Evolutionary conservation across 2,113 vertebrate species (phyloP), one percentile per base, ranked within the genome.

Genomic region (Mus spicilegus): DNA sequence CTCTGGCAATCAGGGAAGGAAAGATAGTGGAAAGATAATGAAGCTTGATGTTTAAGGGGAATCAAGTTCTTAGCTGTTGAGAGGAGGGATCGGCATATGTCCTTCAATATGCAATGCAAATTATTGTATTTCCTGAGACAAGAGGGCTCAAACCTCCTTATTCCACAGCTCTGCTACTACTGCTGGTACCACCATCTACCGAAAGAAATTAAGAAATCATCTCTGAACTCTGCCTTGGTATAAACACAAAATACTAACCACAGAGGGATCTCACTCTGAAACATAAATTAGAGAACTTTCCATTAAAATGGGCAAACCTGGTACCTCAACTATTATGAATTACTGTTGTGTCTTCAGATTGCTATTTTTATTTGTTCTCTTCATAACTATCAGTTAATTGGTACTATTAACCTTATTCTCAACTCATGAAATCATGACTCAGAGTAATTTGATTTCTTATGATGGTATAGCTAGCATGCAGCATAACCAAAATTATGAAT

Each of bases 351-450:
- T 61, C 2, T 69, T 33, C 30, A 76, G 30, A 85, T 63, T 72
- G 19, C 76, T 90, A n/a, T 39, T 39, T 67, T 63, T 33, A 19
- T 22, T 85, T 93, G 28, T n/a, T 89, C 42, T 72, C 26, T 56
- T n/a, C 33, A n/a, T n/a, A 13, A 61, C n/a, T 20, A 65, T 89
- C 46, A 82, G 19, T 39, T 90, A 70, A 5, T 63, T 90, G 33
- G 4, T 6, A 85, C 80, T 49, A 85, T 30, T 91, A 65, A n/a
- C 36, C n/a, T 94, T 81, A 81, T 75, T 95, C 92, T 72, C 70
- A 95, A 9, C 39, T 76, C 19, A 89, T 24, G 1, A 58, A 91
- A 39, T 72, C 9, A 65, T 33, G 36, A 56, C 5, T 93, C 33
- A 67, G 20, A 75, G 39, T 46, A 61, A 2, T 69, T 91, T 95